These are phyloP conservation scores for Erynnis tages DNA, from an alignment of 2,888 invertebrate genomes.

Conservation along the genomic window DNA sequence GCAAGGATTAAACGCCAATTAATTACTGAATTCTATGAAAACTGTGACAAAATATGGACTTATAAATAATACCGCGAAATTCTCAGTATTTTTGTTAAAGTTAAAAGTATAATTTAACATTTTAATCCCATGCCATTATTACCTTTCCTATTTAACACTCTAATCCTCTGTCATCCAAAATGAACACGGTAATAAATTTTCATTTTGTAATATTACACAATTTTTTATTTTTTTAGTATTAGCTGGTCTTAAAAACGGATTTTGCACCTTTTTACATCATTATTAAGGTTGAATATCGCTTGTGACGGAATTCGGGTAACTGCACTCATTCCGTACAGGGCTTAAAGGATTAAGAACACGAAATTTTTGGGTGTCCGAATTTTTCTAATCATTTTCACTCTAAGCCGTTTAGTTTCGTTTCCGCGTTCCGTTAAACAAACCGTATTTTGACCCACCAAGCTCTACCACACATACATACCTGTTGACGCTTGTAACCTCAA, in stretches of 20 bases:
- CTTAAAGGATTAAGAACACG: conserved; percentile 10
- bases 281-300: background rate
- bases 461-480: no score
- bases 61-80: no score
- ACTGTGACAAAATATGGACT: no score
- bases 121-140: background rate
- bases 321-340: conserved; percentile 9
- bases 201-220: conserved; percentile 9
- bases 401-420: no score
- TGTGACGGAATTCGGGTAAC: background rate
- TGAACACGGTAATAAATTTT: conserved; percentile 12
- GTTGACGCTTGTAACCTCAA: no score
- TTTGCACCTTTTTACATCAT: background rate
- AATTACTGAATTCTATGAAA: no score
- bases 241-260: background rate
- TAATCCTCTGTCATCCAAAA: conserved; percentile 17
- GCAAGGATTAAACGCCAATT: no score
- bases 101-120: no score
- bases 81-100: no score
- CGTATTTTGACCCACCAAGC: no score
- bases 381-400: conserved; percentile 4
- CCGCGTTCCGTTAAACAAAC: no score
- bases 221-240: conserved; percentile 1
- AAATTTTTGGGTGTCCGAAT: background rate
- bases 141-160: background rate